phyloP scores from a whole-genome alignment of 2,797 vertebrate genomes.

The Mareca strepera region DNA sequence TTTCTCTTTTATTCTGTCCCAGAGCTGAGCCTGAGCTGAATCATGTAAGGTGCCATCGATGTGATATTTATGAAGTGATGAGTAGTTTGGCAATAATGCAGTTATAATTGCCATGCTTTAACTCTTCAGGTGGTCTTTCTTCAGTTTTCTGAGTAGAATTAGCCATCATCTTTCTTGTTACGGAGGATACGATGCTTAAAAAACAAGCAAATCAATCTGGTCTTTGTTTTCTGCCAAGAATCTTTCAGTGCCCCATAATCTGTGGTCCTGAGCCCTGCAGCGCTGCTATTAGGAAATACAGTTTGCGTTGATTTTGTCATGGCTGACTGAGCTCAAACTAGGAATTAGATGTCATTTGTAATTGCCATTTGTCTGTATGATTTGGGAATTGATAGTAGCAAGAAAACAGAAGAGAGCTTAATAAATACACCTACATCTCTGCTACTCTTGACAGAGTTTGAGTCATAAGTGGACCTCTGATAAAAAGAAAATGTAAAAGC shows the following conservation, averaged over 20 bases:
- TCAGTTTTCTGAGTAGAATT: neutral
- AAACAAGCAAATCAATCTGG: conserved; percentile 36
- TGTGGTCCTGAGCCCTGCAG: conserved; percentile 19
- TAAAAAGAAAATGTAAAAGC: conserved; percentile 9
- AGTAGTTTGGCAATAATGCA: neutral
- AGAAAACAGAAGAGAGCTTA: neutral
- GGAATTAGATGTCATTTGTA: conserved; percentile 55
- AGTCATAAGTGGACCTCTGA: conserved; percentile 22
- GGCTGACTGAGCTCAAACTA: conserved; percentile 33
- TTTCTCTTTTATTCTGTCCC: neutral
- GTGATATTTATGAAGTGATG: neutral
- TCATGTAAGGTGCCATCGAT: neutral
- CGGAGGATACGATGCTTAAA: neutral
- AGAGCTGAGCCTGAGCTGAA: neutral
- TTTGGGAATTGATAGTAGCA: conserved; percentile 38
- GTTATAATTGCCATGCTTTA: neutral
- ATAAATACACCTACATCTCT: conserved; percentile 15
- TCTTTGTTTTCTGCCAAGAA: conserved; percentile 14
- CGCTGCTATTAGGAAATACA: neutral
- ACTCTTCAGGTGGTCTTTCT: conserved; percentile 15
- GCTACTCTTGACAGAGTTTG: conserved; percentile 12
- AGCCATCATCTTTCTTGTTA: neutral
- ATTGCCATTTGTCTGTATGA: conserved; percentile 54
- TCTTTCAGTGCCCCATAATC: conserved; percentile 14
- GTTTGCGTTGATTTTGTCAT: conserved; percentile 11